These are phyloP conservation scores for Ophiothrix spiculata DNA, from an alignment of 35 echinoderm and acorn worm species.

Conservation along the genomic window DNA sequence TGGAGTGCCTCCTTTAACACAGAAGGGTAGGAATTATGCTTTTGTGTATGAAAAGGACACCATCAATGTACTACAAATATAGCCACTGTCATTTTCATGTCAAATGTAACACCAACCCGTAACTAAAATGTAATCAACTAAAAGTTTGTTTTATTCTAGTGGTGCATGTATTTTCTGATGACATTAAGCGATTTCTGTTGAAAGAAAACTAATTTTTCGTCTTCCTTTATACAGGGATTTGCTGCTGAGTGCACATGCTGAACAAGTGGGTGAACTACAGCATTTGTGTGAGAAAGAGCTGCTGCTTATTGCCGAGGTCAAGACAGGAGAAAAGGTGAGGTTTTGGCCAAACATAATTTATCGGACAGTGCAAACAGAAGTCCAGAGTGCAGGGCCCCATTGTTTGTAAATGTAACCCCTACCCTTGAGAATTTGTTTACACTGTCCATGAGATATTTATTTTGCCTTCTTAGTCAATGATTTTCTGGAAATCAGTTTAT, in stretches of 20 bases:
- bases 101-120: neutral
- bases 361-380: no score
- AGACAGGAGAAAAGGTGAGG: constrained; percentile 37
- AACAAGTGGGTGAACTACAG: constrained; percentile 41
- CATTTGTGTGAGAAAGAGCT: constrained; percentile 42
- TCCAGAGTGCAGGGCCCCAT: no score
- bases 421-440: no score
- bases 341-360: no score
- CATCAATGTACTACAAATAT: neutral
- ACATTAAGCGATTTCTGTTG: neutral
- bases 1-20: neutral
- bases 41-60: neutral
- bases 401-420: no score
- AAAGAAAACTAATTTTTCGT: no score
- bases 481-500: neutral
- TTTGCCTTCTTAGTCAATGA: neutral
- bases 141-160: neutral
- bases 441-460: no score
- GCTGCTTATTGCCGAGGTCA: constrained; percentile 39
- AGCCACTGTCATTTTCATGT: neutral
- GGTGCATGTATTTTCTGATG: neutral
- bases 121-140: neutral
- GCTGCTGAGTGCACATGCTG: constrained; percentile 42
- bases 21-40: neutral
- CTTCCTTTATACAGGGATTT: constrained; percentile 51